These are phyloP conservation scores for Colius striatus DNA, from an alignment of 2,113 vertebrate species.

Conservation along the genomic window DNA sequence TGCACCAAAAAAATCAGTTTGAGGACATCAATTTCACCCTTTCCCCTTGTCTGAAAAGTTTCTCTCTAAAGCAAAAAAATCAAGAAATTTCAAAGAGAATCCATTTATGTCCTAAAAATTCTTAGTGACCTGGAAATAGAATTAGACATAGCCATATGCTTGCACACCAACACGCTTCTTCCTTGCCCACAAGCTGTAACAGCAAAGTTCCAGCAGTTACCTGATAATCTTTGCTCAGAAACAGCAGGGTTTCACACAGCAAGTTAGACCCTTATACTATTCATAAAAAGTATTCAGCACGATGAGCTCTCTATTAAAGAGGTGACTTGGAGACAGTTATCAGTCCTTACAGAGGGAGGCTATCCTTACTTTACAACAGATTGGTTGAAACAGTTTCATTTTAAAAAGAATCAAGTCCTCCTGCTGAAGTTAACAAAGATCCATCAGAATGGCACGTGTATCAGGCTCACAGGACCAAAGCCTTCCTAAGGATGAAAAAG, in stretches of 20 bases:
- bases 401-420: not conserved
- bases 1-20: not conserved
- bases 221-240: not conserved
- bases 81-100: not conserved
- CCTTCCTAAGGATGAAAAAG: not conserved
- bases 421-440: not conserved
- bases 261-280: not conserved
- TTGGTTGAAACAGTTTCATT: not conserved
- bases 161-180: not conserved
- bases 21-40: constrained; percentile 33
- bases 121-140: constrained; percentile 18
- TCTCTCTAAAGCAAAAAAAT: not conserved
- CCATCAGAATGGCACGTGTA: accelerated
- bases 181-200: not conserved
- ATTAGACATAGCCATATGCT: not conserved
- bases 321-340: not conserved
- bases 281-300: not conserved
- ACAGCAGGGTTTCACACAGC: not conserved
- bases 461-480: not conserved
- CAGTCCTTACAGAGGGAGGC: not conserved
- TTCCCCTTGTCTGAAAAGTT: constrained; percentile 9
- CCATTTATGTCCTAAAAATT: constrained; percentile 17
- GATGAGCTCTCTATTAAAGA: not conserved
- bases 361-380: not conserved
- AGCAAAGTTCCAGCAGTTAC: not conserved